These are phyloP conservation scores for Pseudomugil tenellus DNA, from an alignment of 2,797 vertebrate genomes.

Conservation along the genomic window DNA sequence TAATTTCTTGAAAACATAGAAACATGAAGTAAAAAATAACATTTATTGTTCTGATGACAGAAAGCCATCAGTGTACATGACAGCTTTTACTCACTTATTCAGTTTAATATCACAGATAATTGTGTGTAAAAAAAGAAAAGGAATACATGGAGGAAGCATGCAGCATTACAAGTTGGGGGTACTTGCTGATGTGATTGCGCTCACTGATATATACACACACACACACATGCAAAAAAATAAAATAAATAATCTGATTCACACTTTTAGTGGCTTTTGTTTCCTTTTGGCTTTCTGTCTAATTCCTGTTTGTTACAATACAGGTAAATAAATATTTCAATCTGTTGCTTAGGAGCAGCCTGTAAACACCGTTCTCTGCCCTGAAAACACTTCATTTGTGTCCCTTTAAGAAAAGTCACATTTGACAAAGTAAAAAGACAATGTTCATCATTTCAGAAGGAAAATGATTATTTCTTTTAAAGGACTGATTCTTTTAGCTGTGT, in stretches of 20 bases:
- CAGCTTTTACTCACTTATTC: constrained; percentile 39
- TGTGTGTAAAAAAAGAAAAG: constrained; percentile 9
- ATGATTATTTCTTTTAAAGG: background rate
- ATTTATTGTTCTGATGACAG: background rate
- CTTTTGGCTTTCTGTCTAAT: constrained; percentile 54
- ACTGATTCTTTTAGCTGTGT: background rate
- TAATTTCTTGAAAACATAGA: background rate
- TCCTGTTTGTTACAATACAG: constrained; percentile 1
- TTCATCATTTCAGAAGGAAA: background rate
- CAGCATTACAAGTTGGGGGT: constrained; percentile 6
- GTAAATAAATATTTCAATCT: constrained; percentile 33
- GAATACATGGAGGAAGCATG: constrained; percentile 10
- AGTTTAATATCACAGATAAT: constrained; percentile 6
- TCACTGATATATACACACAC: constrained; percentile 32
- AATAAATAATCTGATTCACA: constrained; percentile 68
- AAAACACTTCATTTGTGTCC: constrained; percentile 45
- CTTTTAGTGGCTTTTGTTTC: constrained; percentile 26
- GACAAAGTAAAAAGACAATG: background rate
- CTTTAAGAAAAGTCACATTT: constrained; percentile 43
- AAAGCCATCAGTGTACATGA: constrained; percentile 23
- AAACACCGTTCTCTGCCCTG: constrained; percentile 20
- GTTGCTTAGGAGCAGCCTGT: constrained; percentile 8
- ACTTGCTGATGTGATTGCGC: constrained; percentile 13
- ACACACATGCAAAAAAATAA: no score
- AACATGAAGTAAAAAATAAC: background rate